Conservation (phyloP, 2,888 invertebrate species). For the Synanthedon myopaeformis region DNA sequence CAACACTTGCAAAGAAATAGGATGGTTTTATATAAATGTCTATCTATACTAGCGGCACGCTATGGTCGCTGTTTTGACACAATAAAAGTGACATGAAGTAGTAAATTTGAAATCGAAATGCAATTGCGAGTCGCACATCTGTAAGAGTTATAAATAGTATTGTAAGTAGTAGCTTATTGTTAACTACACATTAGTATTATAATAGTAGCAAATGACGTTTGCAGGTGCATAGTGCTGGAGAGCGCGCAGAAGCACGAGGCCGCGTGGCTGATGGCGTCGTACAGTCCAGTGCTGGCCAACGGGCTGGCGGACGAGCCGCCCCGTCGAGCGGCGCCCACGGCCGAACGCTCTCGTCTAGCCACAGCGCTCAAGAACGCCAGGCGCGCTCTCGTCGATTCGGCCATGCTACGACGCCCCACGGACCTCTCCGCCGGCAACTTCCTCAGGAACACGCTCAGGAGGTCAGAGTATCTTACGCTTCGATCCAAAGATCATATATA, state of each 20-base stretch:
- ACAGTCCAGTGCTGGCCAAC: conserved; percentile 86
- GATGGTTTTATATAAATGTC: too few species aligned
- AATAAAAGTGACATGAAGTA: too few species aligned
- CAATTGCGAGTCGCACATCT: too few species aligned
- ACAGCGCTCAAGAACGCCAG: conserved; percentile 88
- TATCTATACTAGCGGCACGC: too few species aligned
- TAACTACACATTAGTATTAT: too few species aligned
- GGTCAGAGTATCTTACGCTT: too few species aligned
- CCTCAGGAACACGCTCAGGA: conserved; percentile 86
- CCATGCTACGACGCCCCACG: conserved; percentile 83
- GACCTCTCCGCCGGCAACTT: conserved; percentile 85
- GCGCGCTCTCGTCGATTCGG: conserved; percentile 84
- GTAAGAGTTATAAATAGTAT: too few species aligned
- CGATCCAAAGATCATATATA: too few species aligned
- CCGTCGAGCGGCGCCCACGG: conserved; percentile 78
- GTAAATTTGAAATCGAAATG: too few species aligned
- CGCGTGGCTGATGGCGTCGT: conserved; percentile 91
- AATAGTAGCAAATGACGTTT: background rate
- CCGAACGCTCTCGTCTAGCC: conserved; percentile 88
- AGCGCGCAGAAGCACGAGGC: conserved; percentile 91
- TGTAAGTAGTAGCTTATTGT: too few species aligned
- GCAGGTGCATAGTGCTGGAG: conserved; percentile 92
- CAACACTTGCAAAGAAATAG: too few species aligned
- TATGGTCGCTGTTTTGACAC: too few species aligned
- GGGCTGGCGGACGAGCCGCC: conserved; percentile 80